Conservation (phyloP, 2,113 vertebrate species). For the Argyrosomus japonicus region DNA sequence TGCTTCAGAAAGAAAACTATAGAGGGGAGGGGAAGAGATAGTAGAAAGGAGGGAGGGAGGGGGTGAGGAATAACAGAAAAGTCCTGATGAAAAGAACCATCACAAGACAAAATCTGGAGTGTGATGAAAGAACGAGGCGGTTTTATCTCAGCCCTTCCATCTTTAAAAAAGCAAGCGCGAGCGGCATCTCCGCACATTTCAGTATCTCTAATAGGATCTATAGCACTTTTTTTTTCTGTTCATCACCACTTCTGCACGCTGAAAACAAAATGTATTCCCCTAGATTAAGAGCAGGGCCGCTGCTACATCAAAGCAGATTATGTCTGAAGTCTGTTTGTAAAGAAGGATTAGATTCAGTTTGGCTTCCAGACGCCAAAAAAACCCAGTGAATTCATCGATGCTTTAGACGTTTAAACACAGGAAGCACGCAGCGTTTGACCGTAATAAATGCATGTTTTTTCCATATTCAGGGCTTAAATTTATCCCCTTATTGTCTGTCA, state of each 20-base stretch:
- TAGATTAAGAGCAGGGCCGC: conserved; percentile 21
- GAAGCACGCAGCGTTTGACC: neutral
- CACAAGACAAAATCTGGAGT: conserved; percentile 43
- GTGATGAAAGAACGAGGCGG: conserved; percentile 43
- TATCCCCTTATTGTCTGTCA: conserved; percentile 25
- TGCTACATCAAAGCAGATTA: conserved; percentile 58
- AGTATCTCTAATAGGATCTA: conserved; percentile 69
- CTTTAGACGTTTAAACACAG: conserved; percentile 11
- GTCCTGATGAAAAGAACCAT: conserved; percentile 64
- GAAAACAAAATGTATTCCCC: conserved; percentile 6
- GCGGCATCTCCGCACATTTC: conserved; percentile 41
- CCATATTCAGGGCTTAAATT: conserved; percentile 40
- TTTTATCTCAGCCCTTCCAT: conserved; percentile 54
- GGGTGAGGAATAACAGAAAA: conserved; percentile 22
- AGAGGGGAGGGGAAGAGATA: conserved; percentile 53
- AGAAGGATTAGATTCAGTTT: conserved; percentile 62
- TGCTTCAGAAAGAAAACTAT: conserved; percentile 42
- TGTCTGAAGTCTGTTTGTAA: conserved; percentile 52
- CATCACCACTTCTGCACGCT: conserved; percentile 45
- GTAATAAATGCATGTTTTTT: neutral
- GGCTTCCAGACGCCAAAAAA: conserved; percentile 19
- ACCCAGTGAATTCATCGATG: conserved; percentile 10
- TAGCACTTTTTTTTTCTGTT: conserved; percentile 16
- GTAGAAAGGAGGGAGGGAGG: neutral
- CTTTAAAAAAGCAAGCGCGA: conserved; percentile 29